phyloP scores from a whole-genome alignment of 2,797 vertebrate species.

The Nothura maculosa region DNA sequence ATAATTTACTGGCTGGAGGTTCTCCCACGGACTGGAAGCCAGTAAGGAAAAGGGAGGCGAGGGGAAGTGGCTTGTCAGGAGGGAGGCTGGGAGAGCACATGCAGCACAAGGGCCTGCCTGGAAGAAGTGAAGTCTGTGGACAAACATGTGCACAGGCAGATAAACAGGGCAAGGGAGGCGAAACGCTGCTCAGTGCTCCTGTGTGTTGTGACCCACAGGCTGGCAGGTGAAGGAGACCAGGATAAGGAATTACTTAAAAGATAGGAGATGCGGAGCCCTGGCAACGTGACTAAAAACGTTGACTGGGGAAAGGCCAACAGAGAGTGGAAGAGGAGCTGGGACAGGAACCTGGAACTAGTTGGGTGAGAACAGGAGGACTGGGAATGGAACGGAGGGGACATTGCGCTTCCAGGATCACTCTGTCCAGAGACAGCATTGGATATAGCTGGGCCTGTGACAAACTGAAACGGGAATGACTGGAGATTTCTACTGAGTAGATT shows the following conservation, averaged over 20 bases:
- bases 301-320: not conserved
- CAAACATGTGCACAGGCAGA: not conserved
- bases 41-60: not conserved
- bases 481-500: not conserved
- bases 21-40: not conserved
- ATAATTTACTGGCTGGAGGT: not conserved
- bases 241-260: not conserved
- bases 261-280: not conserved
- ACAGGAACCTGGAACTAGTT: not conserved
- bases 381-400: not conserved
- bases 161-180: not conserved
- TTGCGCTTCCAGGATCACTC: not conserved
- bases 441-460: not conserved
- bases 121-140: not conserved
- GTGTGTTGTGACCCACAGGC: not conserved
- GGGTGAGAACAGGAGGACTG: not conserved
- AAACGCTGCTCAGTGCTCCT: not conserved
- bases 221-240: not conserved
- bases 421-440: accelerated
- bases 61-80: not conserved
- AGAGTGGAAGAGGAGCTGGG: not conserved
- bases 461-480: not conserved
- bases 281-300: not conserved
- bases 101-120: not conserved
- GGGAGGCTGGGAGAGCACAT: not conserved